Evolutionary conservation across 2,888 invertebrate species (phyloP).

Genomic region (Caradrina kadenii): DNA sequence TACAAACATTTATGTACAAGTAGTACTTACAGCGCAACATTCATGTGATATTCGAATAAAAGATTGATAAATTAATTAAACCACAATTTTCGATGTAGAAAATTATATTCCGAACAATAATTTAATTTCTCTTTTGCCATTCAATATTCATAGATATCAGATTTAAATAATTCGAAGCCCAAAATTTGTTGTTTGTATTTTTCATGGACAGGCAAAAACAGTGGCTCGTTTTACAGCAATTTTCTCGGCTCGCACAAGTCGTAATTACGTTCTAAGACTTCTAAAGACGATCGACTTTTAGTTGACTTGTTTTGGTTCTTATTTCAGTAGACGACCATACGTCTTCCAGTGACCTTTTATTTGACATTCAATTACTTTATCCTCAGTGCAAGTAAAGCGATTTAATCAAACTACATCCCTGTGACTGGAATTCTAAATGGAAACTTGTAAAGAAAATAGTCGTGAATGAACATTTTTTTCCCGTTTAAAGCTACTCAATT

Average conservation of each 20-base stretch:
- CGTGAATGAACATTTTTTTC: conserved; percentile 41
- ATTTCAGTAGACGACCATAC: conserved; percentile 44
- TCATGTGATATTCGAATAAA: conserved; percentile 4
- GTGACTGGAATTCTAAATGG: conserved; percentile 44
- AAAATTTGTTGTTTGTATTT: conserved; percentile 20
- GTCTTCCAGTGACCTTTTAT: conserved; percentile 52
- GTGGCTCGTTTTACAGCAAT: conserved; percentile 22
- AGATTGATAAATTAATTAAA: conserved; percentile 13
- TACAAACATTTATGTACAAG: not conserved
- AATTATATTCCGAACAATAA: conserved; percentile 23
- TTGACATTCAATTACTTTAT: conserved; percentile 60
- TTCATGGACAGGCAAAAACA: conserved; percentile 12
- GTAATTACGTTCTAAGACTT: conserved; percentile 60
- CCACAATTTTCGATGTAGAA: conserved; percentile 21
- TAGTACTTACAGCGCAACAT: not conserved
- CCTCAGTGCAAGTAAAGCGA: conserved; percentile 46
- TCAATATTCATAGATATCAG: conserved; percentile 20
- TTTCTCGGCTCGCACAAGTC: conserved; percentile 35
- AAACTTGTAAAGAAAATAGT: conserved; percentile 46
- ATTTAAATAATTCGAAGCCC: conserved; percentile 34
- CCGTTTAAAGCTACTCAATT: conserved; percentile 37
- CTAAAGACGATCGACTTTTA: conserved; percentile 52
- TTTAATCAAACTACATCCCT: conserved; percentile 55
- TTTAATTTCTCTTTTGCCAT: conserved; percentile 31
- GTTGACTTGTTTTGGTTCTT: conserved; percentile 53